These are phyloP conservation scores for Ascidia mentula DNA, from an alignment of 23 tunicate genomes.

Conservation along the genomic window DNA sequence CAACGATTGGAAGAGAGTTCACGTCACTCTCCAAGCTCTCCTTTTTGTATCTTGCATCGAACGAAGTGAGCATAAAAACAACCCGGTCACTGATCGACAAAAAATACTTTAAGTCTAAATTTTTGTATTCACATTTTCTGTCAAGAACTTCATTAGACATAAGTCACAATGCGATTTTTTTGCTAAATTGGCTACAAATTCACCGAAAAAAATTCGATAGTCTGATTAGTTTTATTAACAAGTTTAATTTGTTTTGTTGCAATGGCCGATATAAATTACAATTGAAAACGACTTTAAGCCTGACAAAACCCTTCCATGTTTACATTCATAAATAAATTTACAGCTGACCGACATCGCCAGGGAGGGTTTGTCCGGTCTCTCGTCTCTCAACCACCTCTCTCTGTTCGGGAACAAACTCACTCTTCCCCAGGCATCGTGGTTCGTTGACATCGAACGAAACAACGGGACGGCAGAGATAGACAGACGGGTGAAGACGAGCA, in stretches of 20 bases:
- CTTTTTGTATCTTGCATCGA: conserved; percentile 30
- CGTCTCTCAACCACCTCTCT: conserved; percentile 33
- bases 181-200: too few relatives aligned
- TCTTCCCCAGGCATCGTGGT: conserved; percentile 33
- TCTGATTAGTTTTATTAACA: too few relatives aligned
- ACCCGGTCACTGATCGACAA: not conserved
- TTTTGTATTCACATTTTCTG: too few relatives aligned
- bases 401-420: conserved; percentile 46
- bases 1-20: conserved; percentile 39
- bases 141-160: too few relatives aligned
- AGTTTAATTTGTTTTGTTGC: not conserved
- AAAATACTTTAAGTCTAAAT: not conserved
- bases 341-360: conserved; percentile 9
- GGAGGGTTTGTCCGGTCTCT: conserved; percentile 36
- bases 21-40: not conserved
- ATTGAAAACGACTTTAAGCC: not conserved
- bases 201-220: too few relatives aligned
- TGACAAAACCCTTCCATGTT: not conserved
- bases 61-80: conserved; percentile 13
- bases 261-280: too few relatives aligned
- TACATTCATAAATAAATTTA: not conserved
- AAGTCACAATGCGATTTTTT: too few relatives aligned
- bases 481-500: conserved; percentile 4
- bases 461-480: conserved; percentile 43
- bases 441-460: conserved; percentile 21